Evolutionary conservation across 2,113 vertebrate genomes (phyloP), one percentile per base, ranked within the genome.

Genomic region (Dascyllus trimaculatus): DNA sequence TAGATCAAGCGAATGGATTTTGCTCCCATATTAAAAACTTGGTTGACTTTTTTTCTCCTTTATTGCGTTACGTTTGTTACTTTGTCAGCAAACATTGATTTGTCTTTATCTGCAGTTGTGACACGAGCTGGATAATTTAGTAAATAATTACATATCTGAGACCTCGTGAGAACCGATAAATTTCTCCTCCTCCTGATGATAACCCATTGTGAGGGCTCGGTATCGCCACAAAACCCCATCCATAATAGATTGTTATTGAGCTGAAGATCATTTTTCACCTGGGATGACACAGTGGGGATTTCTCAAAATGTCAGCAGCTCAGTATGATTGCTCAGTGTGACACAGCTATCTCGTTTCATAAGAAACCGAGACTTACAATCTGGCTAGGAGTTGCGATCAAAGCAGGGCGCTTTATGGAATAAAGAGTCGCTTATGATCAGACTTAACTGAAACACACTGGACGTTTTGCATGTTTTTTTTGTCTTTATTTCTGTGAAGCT

Each of bases 271-370:
- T 87, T 88, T 89, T 84, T 92, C 87, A 80, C 84, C 75, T 82
- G 72, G 64, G 66, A 84, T 84, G 75, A 81, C 88, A 80, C 87
- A 85, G 87, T 21, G 29, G 88, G 88, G 78, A 86, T 87, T 81
- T 89, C 65, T 89, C 79, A 73, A 92, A 92, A 92, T 93, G 92
- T 91, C 92, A 93, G 59, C 84, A 57, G 75, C 88, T 69, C 85
- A 43, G 82, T 86, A 79, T 87, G 90, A 89, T 78, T 78, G 76
- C 90, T 74, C 86, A 46, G 78, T 67, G 73, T 89, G 85, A 82
- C 75, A 75, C 5, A 8, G 59, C 80, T 53, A 58, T 82, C 84
- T 84, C 73, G 75, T 88, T 86, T 85, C 66, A 69, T 61, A 54
- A 63, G 66, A 81, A 71, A 35, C 56, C 35, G 11, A 1, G 56